phyloP scores from a whole-genome alignment of 2,113 vertebrate species.

The Anguilla japonica region DNA sequence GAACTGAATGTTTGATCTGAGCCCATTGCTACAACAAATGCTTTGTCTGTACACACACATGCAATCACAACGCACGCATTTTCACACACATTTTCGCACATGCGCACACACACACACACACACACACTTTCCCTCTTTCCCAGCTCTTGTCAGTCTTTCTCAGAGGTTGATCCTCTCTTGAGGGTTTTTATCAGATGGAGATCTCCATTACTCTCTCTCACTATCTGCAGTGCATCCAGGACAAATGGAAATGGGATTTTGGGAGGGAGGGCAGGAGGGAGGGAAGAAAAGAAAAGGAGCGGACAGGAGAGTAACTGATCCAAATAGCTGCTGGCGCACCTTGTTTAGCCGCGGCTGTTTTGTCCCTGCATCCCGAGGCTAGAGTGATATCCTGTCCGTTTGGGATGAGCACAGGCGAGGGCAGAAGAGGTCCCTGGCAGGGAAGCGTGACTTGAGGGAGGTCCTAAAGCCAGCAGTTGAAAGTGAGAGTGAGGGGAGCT shows the following conservation, averaged over 20 bases:
- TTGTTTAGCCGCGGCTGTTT: background rate
- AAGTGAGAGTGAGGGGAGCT: background rate
- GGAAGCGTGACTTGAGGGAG: background rate
- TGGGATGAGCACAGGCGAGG: background rate
- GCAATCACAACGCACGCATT: background rate
- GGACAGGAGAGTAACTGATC: constrained; percentile 16
- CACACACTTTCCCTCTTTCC: background rate
- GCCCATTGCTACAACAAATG: too few relatives aligned
- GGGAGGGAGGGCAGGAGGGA: constrained; percentile 27
- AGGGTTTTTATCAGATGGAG: background rate
- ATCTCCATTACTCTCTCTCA: background rate
- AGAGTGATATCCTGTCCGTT: background rate
- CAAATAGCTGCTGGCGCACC: background rate
- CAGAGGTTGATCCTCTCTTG: background rate
- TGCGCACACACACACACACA: background rate
- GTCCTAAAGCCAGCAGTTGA: background rate
- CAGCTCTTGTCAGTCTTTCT: background rate
- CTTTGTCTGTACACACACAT: too few relatives aligned
- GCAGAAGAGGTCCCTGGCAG: background rate
- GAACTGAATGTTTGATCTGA: too few relatives aligned
- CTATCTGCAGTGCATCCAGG: constrained; percentile 14
- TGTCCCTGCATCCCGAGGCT: background rate
- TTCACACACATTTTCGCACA: background rate
- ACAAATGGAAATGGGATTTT: constrained; percentile 18
- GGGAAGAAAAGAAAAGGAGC: constrained; percentile 15